Evolutionary conservation across 2,113 vertebrate genomes (phyloP), one percentile per base, ranked within the genome.

Genomic region (Anarhynchus alexandrinus): DNA sequence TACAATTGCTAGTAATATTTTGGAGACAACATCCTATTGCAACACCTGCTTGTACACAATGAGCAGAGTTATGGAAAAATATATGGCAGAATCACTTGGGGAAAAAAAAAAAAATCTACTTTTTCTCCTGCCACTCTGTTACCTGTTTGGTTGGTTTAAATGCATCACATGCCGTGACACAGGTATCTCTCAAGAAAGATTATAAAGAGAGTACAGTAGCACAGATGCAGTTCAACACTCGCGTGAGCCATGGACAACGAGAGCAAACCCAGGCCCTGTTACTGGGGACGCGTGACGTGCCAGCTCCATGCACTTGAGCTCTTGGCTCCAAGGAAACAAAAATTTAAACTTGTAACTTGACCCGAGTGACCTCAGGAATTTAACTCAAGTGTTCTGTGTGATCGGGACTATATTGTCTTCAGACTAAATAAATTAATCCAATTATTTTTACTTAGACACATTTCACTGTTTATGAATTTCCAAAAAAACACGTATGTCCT

Each of bases 241-340:
- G 0, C 1, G 0, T 36, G 51, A 91, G 32, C 40, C 47, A 58
- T 1, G 0, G 51, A 70, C 15, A 9, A 20, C 0, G 1, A 23
- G 23, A 11, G 29, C 54, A 26, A 73, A 80, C 8, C 5, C 38
- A 67, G 38, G 32, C 13, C 2, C 62, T 77, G 5, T 30, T 51
- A 43, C 10, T 34, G 47, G 47, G 32, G 26, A 30, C 3, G 1
- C 5, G 4, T 10, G 27, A 36, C 5, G 1, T 55, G 65, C 38
- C 74, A 72, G 73, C 29, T 59, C 32, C 23, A 6, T 0, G 7
- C 49, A 77, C 34, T 43, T 80, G 23, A 92, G 59, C 42, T 69
- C 64, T 32, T 49, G 51, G 55, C 80, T 72, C 86, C 65, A 89
- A 74, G 61, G 82, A 94, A 86, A 94, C 15, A 23, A 81, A 59